Evolutionary conservation across 2,113 vertebrate species (phyloP).

Genomic region (Oxyruncus cristatus): DNA sequence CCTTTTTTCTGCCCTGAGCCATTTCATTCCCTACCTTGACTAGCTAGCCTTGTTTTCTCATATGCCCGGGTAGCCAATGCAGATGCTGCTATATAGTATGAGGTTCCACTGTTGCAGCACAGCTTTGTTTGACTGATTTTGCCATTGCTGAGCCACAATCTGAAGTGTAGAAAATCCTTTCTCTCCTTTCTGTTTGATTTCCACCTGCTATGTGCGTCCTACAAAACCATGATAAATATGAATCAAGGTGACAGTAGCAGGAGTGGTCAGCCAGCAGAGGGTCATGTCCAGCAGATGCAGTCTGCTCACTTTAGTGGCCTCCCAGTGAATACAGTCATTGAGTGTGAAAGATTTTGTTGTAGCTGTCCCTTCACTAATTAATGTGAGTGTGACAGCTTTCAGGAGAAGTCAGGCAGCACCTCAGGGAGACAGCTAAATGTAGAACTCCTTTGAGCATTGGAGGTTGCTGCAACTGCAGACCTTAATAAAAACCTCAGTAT

Average conservation of each 20-base stretch:
- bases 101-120: not conserved
- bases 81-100: not conserved
- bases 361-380: not conserved
- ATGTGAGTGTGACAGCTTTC: not conserved
- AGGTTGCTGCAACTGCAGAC: not conserved
- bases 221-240: not conserved
- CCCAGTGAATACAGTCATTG: not conserved
- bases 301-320: not conserved
- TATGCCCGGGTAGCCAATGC: rapidly evolving
- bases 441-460: not conserved
- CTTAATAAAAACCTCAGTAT: not conserved
- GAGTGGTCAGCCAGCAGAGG: not conserved
- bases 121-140: not conserved
- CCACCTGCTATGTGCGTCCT: not conserved
- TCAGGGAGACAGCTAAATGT: slow-evolving; percentile 8
- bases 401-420: slow-evolving; percentile 1
- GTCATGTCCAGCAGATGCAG: not conserved
- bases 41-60: not conserved
- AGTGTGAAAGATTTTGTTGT: not conserved
- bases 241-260: not conserved
- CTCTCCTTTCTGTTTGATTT: not conserved
- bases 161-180: not conserved
- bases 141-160: not conserved
- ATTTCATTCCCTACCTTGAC: not conserved
- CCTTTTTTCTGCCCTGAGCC: not conserved